Evolutionary conservation across 1,140 invertebrate genomes (phyloP).

Genomic region (Cydia pomonella): DNA sequence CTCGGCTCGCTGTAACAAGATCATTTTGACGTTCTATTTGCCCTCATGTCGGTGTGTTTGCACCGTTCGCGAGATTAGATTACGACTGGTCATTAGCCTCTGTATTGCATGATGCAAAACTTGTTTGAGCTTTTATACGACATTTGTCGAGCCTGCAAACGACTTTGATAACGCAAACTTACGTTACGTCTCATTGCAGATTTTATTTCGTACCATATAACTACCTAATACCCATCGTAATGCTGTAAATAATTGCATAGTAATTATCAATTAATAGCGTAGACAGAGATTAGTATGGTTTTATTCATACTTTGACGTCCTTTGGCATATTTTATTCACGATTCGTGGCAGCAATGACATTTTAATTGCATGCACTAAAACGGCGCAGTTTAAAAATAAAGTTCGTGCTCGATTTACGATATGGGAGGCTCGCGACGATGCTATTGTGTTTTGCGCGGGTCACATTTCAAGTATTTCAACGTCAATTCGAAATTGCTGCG

Average conservation of each 20-base stretch:
- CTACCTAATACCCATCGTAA: neutral
- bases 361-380: conserved; percentile 28
- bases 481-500: conserved; percentile 13
- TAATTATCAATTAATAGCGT: neutral
- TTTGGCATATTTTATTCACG: neutral
- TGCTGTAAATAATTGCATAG: neutral
- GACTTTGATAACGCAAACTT: neutral
- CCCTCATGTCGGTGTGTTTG: conserved; percentile 39
- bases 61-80: conserved; percentile 59
- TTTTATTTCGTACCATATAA: neutral
- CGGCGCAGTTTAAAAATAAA: conserved; percentile 24
- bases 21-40: conserved; percentile 41
- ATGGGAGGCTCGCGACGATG: conserved; percentile 26
- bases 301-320: neutral
- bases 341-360: conserved; percentile 7
- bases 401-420: conserved; percentile 27
- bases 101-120: conserved; percentile 45
- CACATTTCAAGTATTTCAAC: conserved; percentile 30
- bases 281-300: neutral
- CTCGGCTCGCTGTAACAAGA: conserved; percentile 38
- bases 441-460: conserved; percentile 28
- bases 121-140: conserved; percentile 43
- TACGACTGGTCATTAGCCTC: conserved; percentile 66
- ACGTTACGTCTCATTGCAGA: neutral
- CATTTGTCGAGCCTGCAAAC: neutral